Evolutionary conservation across 2,888 invertebrate species (phyloP), one percentile per base, ranked within the genome.

Genomic region (Alloscopus bannaensis): DNA sequence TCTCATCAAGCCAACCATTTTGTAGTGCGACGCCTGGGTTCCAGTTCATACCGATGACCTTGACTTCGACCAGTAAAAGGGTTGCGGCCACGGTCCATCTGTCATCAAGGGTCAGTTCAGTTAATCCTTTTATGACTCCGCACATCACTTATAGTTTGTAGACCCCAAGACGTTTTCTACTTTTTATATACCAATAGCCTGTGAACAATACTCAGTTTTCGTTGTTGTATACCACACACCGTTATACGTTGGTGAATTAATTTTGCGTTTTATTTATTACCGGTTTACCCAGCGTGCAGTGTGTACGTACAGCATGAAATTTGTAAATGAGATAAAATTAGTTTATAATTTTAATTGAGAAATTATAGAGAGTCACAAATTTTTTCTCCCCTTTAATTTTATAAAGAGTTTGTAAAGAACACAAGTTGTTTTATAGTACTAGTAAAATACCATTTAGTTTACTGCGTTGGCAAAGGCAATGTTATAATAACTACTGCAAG

Each of bases 51-150:
- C 18, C 47, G 50, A 55, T n/a, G 47, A 75, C 75, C 75, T 66
- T 75, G 66, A 75, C 66, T 75, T 47, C 28, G 3, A 29, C 55
- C n/a, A n/a, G n/a, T 22, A 6, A 66, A 57, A 24, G 66, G 75
- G 66, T 75, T 65, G 66, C 31, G 59, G 75, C 52, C 75, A 75
- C 45, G 75, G 75, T 59, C 22, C 36, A 31, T 47, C 57, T 66
- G 42, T 59, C 75, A 59, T 57, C 59, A 75, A 75, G 59, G 75
- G 75, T 75, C 75, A 75, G 65, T 75, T 64, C 36, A 16, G 40
- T 45, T 65, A 73, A 65, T 75, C 47, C 75, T 45, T 73, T 73
- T 24, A 31, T n/a, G n/a, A n/a, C n/a, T n/a, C n/a, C n/a, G n/a
- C n/a, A n/a, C n/a, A n/a, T n/a, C n/a, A n/a, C n/a, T n/a, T n/a